phyloP scores from a whole-genome alignment of 2,888 invertebrate genomes.

The Cyaniris semiargus region DNA sequence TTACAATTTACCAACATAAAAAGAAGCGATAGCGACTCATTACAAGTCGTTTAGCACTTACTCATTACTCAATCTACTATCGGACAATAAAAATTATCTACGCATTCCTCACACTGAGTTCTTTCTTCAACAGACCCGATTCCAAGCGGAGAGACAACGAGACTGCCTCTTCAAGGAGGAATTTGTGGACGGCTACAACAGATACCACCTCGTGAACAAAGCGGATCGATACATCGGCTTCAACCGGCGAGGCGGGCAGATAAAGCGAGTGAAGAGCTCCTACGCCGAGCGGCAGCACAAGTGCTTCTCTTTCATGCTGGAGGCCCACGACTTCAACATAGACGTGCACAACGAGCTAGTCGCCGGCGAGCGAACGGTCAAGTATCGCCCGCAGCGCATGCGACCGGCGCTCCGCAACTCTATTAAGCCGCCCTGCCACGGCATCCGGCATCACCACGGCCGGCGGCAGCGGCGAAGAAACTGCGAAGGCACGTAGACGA shows the following conservation, averaged over 20 bases:
- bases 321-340: slow-evolving; percentile 82
- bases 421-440: slow-evolving; percentile 67
- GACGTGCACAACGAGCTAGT: slow-evolving; percentile 81
- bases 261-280: slow-evolving; percentile 70
- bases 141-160: slow-evolving; percentile 80
- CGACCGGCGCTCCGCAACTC: slow-evolving; percentile 65
- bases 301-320: slow-evolving; percentile 83
- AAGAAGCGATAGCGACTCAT: slow-evolving; percentile 6
- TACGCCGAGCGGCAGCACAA: slow-evolving; percentile 70
- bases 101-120: slow-evolving; percentile 23
- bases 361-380: slow-evolving; percentile 66
- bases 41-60: not conserved
- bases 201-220: slow-evolving; percentile 82
- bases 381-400: slow-evolving; percentile 72
- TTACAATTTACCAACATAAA: not conserved
- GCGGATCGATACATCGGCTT: slow-evolving; percentile 82
- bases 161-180: slow-evolving; percentile 84
- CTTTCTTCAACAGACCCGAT: slow-evolving; percentile 67
- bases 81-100: not conserved
- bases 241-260: slow-evolving; percentile 81
- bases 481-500: slow-evolving; percentile 73
- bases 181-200: slow-evolving; percentile 82
- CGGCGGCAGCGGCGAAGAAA: slow-evolving; percentile 71
- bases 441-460: slow-evolving; percentile 72
- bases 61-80: slow-evolving; percentile 15